Evolutionary conservation across 1,140 invertebrate genomes (phyloP), one percentile per base, ranked within the genome.

Genomic region (Diachasma alloeum): DNA sequence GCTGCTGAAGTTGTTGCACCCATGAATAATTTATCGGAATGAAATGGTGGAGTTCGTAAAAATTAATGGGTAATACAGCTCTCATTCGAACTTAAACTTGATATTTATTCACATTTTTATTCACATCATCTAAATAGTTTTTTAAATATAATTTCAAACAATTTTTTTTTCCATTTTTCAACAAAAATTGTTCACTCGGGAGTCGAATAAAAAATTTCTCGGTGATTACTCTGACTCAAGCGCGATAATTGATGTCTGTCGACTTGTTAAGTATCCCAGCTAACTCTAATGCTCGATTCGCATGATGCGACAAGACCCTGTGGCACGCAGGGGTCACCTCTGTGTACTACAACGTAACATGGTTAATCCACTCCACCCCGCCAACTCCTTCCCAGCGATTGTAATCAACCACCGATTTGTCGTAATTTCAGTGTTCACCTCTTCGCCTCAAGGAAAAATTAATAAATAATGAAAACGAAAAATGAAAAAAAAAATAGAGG

Each of bases 281-380:
- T 46, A 37, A 22, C 53, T 42, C 81, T 82, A 82, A 82, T 82
- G 81, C 44, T 68, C 63, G 68, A 36, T 79, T 82, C 76, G 79
- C 81, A 78, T 82, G 53, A 56, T 37, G 37, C 19, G 13, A 63
- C 69, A 67, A 72, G 66, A n/a, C 17, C 44, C 68, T 1, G 13
- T 67, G 13, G 19, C 67, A 66, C 63, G 31, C 17, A 15, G 13
- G 63, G 42, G n/a, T 46, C 75, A 63, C 75, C 15, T 39, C 22
- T 24, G 44, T 48, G 31, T 46, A 37, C 13, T 42, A 11, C 39
- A 42, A 42, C 78, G 48, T 42, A 19, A 36, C 22, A 56, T 15
- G 36, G 37, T 75, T 81, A 79, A 79, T 82, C 79, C 78, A 73
- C 31, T 68, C 15, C 8, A 36, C 13, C 66, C 36, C 59, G 2